phyloP scores from a whole-genome alignment of 2,888 invertebrate genomes.

The Oligia fasciuncula region DNA sequence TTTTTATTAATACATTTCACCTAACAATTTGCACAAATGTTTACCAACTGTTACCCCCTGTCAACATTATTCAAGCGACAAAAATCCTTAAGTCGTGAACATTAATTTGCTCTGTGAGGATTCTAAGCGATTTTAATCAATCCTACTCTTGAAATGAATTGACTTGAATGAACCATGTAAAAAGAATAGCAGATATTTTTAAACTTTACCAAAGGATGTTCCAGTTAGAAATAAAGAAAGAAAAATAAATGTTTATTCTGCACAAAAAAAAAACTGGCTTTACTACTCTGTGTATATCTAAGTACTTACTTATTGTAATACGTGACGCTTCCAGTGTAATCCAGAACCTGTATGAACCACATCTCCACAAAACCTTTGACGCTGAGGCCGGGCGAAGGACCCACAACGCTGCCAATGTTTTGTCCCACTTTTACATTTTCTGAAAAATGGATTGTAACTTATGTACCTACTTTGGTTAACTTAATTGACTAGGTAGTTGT shows the following conservation, averaged over 20 bases:
- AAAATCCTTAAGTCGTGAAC: not conserved
- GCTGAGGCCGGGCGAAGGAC: slow-evolving; percentile 75
- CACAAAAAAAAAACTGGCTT: not conserved
- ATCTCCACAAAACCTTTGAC: slow-evolving; percentile 82
- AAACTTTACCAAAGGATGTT: not conserved
- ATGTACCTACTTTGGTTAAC: not conserved
- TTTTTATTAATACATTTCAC: not conserved
- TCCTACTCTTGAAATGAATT: not conserved
- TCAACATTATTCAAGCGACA: not conserved
- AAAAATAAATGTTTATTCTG: not conserved
- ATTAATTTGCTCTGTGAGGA: not conserved
- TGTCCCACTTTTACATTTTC: slow-evolving; percentile 79
- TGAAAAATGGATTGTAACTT: slow-evolving; percentile 64
- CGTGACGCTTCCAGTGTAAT: slow-evolving; percentile 77
- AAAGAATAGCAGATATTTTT: not conserved
- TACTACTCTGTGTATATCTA: not conserved
- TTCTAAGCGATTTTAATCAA: not conserved
- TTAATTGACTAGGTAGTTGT: not conserved
- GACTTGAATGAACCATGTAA: not conserved
- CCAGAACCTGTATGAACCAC: slow-evolving; percentile 82
- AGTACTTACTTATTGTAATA: slow-evolving; percentile 83
- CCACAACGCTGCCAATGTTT: slow-evolving; percentile 79
- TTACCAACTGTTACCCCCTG: not conserved
- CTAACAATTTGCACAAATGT: not conserved
- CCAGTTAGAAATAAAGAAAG: not conserved